phyloP scores from a whole-genome alignment of 2,888 invertebrate species.

The Acanthosoma haemorrhoidale region DNA sequence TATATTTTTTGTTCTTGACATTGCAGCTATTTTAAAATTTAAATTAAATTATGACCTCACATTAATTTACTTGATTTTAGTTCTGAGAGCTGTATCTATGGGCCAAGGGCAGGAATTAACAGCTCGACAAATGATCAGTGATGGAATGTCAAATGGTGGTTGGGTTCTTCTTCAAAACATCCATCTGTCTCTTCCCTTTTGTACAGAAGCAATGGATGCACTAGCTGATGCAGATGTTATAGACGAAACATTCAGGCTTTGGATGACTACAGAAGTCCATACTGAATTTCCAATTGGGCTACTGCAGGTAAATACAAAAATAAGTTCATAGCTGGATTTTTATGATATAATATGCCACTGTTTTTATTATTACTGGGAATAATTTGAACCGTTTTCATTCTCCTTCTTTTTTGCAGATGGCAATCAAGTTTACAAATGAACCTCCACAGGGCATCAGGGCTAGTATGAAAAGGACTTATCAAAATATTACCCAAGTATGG shows the following conservation, averaged over 20 bases:
- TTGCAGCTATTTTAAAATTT: not conserved
- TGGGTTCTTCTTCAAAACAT: slow-evolving; percentile 96
- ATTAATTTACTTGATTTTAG: slow-evolving; percentile 48
- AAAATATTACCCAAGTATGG: slow-evolving; percentile 64
- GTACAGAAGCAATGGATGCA: slow-evolving; percentile 85
- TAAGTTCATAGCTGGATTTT: too few species aligned
- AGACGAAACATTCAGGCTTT: slow-evolving; percentile 77
- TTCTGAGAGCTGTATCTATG: slow-evolving; percentile 85
- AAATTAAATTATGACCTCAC: not conserved
- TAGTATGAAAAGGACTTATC: slow-evolving; percentile 90
- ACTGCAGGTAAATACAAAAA: slow-evolving; percentile 48
- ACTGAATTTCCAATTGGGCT: slow-evolving; percentile 84
- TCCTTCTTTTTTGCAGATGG: slow-evolving; percentile 62
- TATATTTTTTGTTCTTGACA: not conserved
- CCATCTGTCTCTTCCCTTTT: slow-evolving; percentile 90
- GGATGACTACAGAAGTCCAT: slow-evolving; percentile 94
- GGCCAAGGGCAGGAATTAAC: slow-evolving; percentile 93
- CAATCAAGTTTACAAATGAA: slow-evolving; percentile 95
- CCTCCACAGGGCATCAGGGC: slow-evolving; percentile 93
- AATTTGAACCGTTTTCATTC: too few species aligned
- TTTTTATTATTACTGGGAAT: too few species aligned
- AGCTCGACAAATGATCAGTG: slow-evolving; percentile 73
- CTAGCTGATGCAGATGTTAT: slow-evolving; percentile 78
- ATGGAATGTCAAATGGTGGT: slow-evolving; percentile 65
- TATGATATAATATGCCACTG: not conserved